A percentile compares a stretch with the other conserved stretches of the same genome.
These are phyloP conservation scores for Helleia helle DNA, from an alignment of 2,888 invertebrate species.

Conservation along the genomic window DNA sequence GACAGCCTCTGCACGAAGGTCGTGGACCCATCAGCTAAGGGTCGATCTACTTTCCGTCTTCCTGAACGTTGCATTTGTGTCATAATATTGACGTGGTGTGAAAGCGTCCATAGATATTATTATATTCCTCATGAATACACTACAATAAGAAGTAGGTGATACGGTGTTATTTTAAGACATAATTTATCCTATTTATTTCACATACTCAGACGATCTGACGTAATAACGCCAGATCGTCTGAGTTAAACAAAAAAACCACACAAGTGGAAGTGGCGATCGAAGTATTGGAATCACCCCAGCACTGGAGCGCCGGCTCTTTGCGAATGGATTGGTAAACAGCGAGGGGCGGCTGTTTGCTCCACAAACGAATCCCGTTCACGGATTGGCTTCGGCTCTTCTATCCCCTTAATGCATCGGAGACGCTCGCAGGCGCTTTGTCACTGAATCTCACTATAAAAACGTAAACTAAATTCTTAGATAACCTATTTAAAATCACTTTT, in stretches of 20 bases:
- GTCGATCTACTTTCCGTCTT: no score
- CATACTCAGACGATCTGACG: not conserved
- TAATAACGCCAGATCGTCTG: no score
- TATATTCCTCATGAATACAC: no score
- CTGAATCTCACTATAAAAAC: constrained; percentile 16
- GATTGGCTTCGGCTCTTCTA: constrained; percentile 13
- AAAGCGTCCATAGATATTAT: no score
- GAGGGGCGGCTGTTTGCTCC: constrained; percentile 21
- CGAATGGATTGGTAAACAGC: constrained; percentile 21
- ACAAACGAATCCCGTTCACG: constrained; percentile 18
- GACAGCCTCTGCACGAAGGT: no score
- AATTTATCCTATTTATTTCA: no score
- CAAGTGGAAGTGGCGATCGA: constrained; percentile 1
- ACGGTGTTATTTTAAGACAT: no score
- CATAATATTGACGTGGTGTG: no score
- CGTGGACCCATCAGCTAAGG: no score
- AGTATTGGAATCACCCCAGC: constrained; percentile 6
- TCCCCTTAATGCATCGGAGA: constrained; percentile 17
- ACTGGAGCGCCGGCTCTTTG: constrained; percentile 14
- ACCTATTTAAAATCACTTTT: not conserved
- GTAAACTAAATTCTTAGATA: constrained; percentile 8
- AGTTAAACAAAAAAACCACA: not conserved
- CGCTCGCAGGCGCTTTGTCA: constrained; percentile 19
- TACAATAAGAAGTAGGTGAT: no score
- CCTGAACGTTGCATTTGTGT: no score